phyloP scores from a whole-genome alignment of 2,888 invertebrate genomes.

The Lottia gigantea region DNA sequence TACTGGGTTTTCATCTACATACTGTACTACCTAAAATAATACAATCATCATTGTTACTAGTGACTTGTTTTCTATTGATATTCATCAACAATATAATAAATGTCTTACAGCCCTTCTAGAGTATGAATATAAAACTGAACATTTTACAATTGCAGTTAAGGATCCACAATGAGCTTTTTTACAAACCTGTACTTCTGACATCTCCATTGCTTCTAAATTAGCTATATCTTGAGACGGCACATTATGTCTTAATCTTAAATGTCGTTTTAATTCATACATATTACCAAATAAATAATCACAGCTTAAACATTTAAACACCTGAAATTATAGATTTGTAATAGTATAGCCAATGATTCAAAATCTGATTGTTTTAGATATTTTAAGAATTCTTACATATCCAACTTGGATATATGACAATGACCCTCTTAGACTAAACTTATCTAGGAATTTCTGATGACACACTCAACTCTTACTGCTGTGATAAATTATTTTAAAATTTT shows the following conservation, averaged over 20 bases:
- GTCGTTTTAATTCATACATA: constrained; percentile 64
- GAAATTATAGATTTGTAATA: neutral
- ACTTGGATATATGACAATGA: no score
- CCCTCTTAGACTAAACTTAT: no score
- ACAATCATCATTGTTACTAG: neutral
- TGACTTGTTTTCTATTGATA: neutral
- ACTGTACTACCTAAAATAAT: constrained; percentile 26
- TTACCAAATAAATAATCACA: constrained; percentile 67
- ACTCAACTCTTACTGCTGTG: no score
- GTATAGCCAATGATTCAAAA: no score
- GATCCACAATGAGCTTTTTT: neutral
- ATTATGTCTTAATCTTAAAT: constrained; percentile 60
- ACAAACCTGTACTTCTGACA: constrained; percentile 34
- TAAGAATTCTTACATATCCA: no score
- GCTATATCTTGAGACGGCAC: constrained; percentile 55
- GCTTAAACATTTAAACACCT: constrained; percentile 62
- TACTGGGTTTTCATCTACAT: constrained; percentile 21
- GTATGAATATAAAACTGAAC: no score
- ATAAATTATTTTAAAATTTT: no score
- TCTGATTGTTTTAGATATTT: no score
- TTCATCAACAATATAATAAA: no score
- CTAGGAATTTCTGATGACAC: no score
- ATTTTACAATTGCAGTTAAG: no score
- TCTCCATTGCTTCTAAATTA: constrained; percentile 38
- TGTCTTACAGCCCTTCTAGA: no score